These are phyloP conservation scores for Varanus komodoensis DNA, from an alignment of 2,113 vertebrate genomes.

Conservation along the genomic window DNA sequence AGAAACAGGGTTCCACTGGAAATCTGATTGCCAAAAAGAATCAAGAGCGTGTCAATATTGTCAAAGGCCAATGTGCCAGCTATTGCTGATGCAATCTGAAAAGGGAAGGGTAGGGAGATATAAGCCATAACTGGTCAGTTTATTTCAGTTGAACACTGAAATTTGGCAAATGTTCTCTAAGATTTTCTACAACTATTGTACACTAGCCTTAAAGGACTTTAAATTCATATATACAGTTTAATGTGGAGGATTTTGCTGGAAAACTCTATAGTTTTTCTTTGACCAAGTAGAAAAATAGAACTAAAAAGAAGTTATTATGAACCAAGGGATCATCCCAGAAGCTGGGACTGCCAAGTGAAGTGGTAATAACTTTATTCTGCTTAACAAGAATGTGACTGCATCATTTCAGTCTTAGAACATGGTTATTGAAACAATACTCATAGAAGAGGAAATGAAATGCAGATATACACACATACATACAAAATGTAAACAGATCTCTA, in stretches of 20 bases:
- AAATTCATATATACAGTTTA: constrained; percentile 24
- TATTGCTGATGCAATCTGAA: constrained; percentile 18
- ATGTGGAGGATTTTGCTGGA: not conserved
- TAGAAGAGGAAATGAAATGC: constrained; percentile 43
- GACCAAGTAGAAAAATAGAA: constrained; percentile 31
- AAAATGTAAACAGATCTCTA: constrained; percentile 57
- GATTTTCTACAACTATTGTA: constrained; percentile 69
- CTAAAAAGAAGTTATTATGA: constrained; percentile 4
- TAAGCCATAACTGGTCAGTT: not conserved
- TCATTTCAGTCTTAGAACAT: constrained; percentile 45
- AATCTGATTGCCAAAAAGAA: constrained; percentile 27
- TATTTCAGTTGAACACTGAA: not conserved
- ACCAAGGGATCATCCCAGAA: constrained; percentile 31
- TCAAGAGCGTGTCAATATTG: constrained; percentile 27
- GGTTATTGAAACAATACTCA: constrained; percentile 51
- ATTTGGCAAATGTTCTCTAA: constrained; percentile 50
- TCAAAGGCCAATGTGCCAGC: constrained; percentile 4
- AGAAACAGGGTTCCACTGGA: constrained; percentile 39
- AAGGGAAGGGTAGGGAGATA: not conserved
- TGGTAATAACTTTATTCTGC: constrained; percentile 47
- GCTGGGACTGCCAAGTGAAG: constrained; percentile 29
- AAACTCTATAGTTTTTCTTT: constrained; percentile 1
- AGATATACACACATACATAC: constrained; percentile 44
- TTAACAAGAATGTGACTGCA: not conserved
- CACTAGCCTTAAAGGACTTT: constrained; percentile 44